Evolutionary conservation across 2,888 invertebrate genomes (phyloP).

Genomic region (Hoplodrina ambigua): DNA sequence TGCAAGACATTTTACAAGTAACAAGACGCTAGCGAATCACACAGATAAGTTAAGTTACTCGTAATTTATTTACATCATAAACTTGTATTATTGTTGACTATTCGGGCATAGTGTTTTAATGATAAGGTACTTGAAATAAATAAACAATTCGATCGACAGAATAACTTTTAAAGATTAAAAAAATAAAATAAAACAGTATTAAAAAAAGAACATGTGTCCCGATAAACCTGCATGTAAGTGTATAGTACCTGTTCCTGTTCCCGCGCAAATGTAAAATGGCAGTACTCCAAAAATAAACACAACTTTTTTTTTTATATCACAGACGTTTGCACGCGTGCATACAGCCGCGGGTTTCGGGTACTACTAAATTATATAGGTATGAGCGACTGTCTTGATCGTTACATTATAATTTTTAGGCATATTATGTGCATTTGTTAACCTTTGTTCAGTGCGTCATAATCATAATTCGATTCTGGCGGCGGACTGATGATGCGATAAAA

Average conservation of each 20-base stretch:
- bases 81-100: conserved; percentile 3
- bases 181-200: background rate
- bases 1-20: conserved; percentile 1
- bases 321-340: conserved; percentile 49
- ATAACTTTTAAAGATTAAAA: background rate
- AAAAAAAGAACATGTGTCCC: background rate
- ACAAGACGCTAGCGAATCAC: background rate
- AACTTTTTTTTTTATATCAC: conserved; percentile 47
- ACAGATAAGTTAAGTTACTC: background rate
- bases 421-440: conserved; percentile 28
- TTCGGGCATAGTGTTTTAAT: background rate
- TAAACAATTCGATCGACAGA: conserved; percentile 1
- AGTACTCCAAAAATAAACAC: conserved; percentile 37
- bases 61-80: background rate
- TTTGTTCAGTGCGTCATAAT: conserved; percentile 24
- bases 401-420: conserved; percentile 39
- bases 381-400: conserved; percentile 30
- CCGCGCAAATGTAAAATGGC: conserved; percentile 43
- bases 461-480: conserved; percentile 3
- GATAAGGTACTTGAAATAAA: background rate
- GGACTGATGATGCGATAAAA: background rate
- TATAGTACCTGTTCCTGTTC: conserved; percentile 18
- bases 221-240: background rate
- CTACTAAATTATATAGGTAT: conserved; percentile 46
- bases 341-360: conserved; percentile 48